Percentiles rank a stretch among this genome's conserved stretches.
These are phyloP conservation scores for Megaptera novaeangliae DNA, from an alignment of 2,113 vertebrate species.

Conservation along the genomic window DNA sequence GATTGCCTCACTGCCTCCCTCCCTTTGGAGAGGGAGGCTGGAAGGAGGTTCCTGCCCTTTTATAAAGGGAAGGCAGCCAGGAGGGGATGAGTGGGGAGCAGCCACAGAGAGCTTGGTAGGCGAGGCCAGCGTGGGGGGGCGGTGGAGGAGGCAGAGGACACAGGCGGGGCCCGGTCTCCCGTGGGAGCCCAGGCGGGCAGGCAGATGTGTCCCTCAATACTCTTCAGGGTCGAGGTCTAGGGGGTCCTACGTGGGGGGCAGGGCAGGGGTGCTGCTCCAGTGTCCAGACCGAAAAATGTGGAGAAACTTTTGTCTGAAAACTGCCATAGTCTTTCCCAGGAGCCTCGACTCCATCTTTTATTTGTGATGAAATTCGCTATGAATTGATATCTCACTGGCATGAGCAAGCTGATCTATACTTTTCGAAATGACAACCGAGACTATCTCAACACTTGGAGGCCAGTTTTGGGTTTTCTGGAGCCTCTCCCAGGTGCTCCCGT, in stretches of 20 bases:
- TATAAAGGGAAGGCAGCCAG: neutral
- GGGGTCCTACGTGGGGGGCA: neutral
- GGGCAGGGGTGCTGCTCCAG: neutral
- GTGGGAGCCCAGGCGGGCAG: too few species aligned
- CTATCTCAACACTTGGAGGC: too few species aligned
- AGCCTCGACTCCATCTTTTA: neutral
- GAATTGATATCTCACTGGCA: neutral
- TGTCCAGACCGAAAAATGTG: neutral
- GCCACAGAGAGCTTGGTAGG: neutral
- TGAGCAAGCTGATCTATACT: neutral
- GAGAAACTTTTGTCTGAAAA: neutral
- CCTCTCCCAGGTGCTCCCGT: neutral
- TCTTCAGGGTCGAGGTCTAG: neutral
- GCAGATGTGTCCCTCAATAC: neutral
- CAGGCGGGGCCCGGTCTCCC: neutral
- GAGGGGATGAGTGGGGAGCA: neutral
- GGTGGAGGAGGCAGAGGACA: neutral
- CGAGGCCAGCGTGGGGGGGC: neutral
- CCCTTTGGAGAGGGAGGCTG: neutral
- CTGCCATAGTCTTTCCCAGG: neutral
- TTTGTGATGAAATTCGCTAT: neutral
- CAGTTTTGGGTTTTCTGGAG: neutral
- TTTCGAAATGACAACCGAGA: neutral
- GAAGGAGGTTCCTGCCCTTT: neutral
- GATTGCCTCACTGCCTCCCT: neutral